Evolutionary conservation across 2,113 vertebrate genomes (phyloP).

Genomic region (Elephas maximus): DNA sequence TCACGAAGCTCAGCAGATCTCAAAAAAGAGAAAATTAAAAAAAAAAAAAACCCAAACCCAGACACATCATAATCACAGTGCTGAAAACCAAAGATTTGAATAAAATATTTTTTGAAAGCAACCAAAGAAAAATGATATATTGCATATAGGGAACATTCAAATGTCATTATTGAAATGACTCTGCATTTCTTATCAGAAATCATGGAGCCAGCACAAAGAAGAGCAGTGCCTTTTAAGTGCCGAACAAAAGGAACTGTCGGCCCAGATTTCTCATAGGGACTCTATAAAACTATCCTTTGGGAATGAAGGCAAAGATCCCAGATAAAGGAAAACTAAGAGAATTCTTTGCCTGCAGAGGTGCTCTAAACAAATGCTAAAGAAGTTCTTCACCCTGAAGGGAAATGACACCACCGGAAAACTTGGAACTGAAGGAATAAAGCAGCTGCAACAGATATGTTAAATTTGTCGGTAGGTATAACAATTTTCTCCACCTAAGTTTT

Average conservation of each 20-base stretch:
- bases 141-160: background rate
- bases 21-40: background rate
- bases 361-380: background rate
- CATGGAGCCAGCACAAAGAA: background rate
- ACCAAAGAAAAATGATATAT: background rate
- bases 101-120: background rate
- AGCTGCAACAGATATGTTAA: background rate
- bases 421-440: background rate
- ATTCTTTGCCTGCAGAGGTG: background rate
- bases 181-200: background rate
- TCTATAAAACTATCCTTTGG: background rate
- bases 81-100: background rate
- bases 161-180: background rate
- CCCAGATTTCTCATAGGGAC: too few species aligned
- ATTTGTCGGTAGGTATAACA: background rate
- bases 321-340: background rate
- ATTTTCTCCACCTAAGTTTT: background rate
- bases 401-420: background rate
- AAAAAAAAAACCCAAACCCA: background rate
- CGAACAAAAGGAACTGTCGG: background rate
- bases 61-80: background rate
- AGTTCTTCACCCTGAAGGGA: background rate
- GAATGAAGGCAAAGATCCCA: background rate
- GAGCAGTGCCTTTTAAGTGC: background rate
- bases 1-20: background rate